phyloP scores from a whole-genome alignment of 2,797 vertebrate genomes.

The Notoglanidium macrostoma region DNA sequence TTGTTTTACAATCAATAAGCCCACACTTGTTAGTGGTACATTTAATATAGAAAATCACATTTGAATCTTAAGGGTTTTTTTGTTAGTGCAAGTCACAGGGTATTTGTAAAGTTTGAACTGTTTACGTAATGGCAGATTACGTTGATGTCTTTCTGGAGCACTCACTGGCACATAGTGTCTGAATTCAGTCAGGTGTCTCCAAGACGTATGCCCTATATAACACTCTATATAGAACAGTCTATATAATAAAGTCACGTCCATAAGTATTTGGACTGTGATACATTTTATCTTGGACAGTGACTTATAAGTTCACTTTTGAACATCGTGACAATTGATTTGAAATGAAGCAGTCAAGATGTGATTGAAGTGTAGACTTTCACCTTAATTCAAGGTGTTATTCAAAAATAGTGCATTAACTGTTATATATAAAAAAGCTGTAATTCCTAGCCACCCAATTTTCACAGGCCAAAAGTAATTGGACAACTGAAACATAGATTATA shows the following conservation, averaged over 20 bases:
- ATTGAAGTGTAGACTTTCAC: not conserved
- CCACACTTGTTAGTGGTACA: not conserved
- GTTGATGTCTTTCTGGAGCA: not conserved
- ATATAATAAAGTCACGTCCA: not conserved
- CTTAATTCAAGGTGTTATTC: not conserved
- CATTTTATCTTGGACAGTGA: not conserved
- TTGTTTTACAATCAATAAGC: not conserved
- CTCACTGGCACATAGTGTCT: not conserved
- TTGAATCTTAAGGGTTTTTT: not conserved
- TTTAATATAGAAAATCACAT: slow-evolving; percentile 3
- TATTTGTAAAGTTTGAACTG: not conserved
- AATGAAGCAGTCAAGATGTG: not conserved
- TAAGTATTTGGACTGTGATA: not conserved
- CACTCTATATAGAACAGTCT: not conserved
- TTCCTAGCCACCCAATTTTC: not conserved
- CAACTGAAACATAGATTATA: not conserved
- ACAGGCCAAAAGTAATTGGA: not conserved
- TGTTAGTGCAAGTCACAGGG: not conserved
- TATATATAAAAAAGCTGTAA: not conserved
- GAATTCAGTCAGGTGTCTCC: not conserved
- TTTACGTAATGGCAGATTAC: not conserved
- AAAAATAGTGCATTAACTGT: not conserved
- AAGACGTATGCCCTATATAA: not conserved
- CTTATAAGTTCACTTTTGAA: not conserved
- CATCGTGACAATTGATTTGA: not conserved